These are phyloP conservation scores for Ptiloglossa arizonensis DNA, from an alignment of 1,140 invertebrate species.

Conservation along the genomic window DNA sequence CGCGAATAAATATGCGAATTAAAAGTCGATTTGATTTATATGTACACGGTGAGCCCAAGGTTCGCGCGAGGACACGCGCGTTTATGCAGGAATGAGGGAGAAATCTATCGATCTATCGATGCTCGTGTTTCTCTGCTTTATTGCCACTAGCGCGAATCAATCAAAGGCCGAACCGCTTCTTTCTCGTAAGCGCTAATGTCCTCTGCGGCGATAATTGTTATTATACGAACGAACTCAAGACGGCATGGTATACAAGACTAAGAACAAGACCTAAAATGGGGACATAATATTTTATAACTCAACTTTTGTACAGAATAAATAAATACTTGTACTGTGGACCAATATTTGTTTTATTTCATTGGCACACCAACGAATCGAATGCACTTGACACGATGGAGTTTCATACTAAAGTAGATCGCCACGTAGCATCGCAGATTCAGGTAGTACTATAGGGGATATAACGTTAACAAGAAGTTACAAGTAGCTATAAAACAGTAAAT, in stretches of 20 bases:
- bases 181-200: constrained; percentile 64
- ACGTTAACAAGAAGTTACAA: neutral
- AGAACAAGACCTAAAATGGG: constrained; percentile 78
- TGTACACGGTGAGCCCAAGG: constrained; percentile 70
- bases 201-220: constrained; percentile 71
- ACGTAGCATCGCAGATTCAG: neutral
- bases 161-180: constrained; percentile 29
- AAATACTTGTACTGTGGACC: constrained; percentile 80
- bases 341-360: constrained; percentile 79
- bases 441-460: neutral
- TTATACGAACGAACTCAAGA: constrained; percentile 76
- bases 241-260: constrained; percentile 77
- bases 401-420: neutral
- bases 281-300: constrained; percentile 80
- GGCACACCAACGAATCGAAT: constrained; percentile 13
- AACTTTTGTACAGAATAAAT: constrained; percentile 80
- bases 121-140: neutral
- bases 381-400: neutral
- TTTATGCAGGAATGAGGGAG: constrained; percentile 15
- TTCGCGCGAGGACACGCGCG: constrained; percentile 53
- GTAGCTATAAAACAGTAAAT: constrained; percentile 5
- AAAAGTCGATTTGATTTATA: constrained; percentile 70
- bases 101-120: constrained; percentile 14
- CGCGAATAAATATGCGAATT: constrained; percentile 66
- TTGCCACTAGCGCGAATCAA: constrained; percentile 12